Evolutionary conservation across 2,888 invertebrate species (phyloP), one percentile per base, ranked within the genome.

Genomic region (Drosophila meridionalis): DNA sequence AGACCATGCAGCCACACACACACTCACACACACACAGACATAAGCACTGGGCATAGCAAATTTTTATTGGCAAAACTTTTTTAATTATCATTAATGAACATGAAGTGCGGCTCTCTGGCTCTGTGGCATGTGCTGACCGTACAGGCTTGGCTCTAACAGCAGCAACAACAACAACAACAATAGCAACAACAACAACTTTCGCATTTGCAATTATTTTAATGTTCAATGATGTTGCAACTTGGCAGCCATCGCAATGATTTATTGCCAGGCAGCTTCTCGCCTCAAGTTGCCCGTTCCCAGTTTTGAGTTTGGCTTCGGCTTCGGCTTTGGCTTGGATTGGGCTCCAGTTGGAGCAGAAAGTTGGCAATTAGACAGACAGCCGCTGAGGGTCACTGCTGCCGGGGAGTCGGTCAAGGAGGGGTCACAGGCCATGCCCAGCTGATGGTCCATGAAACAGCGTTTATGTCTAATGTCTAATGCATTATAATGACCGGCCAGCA

Each of bases 81-180:
- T 87, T 84, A 84, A 84, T 84, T 84, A 84, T 84, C 83, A 87
- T 84, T 84, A 84, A 87, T 83, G 87, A 87, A 84, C 83, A 75
- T 62, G 76, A 68, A 76, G 79, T 70, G 68, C 65, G 47, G 34
- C 20, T 20, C 68, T 53, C 48, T 52, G 47, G 45, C 68, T 53
- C 48, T 52, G 47, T 45, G 79, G 69, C 79, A 67, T 70, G 65
- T 69, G 80, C 80, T 69, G 78, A 78, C 84, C 72, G 61, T 75
- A 73, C 63, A 61, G 38, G 28, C 65, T n/a, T 6, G 7, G 42
- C 42, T 42, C 14, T 42, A 42, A n/a, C 42, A n/a, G n/a, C 40
- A n/a, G n/a, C 3, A 70, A 42, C n/a, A 42, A n/a, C 42, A n/a
- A 42, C 40, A n/a, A 40, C 3, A 70, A 30, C 55, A 45, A n/a